Percentiles rank a stretch among this genome's conserved stretches.
phyloP scores from a whole-genome alignment of 1,140 invertebrate species.

The Cyclina sinensis region DNA sequence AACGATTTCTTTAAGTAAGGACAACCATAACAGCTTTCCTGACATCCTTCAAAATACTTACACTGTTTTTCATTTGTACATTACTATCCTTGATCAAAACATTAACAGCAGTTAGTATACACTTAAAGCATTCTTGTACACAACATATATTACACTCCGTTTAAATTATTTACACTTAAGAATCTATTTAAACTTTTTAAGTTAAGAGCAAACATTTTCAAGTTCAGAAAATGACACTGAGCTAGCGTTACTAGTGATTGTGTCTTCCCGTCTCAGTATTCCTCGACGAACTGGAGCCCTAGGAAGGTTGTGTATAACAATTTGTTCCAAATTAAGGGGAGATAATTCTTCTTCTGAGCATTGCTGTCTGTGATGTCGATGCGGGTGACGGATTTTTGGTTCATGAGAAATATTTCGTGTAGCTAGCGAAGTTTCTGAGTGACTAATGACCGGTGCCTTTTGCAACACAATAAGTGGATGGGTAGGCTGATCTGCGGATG shows the following conservation, averaged over 20 bases:
- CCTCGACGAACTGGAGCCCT: conserved; percentile 52
- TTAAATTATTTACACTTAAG: too few relatives aligned
- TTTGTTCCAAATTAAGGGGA: conserved; percentile 80
- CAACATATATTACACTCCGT: too few relatives aligned
- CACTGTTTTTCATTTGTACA: too few relatives aligned
- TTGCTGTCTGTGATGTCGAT: conserved; percentile 75
- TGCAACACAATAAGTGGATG: conserved; percentile 81
- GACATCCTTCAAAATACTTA: too few relatives aligned
- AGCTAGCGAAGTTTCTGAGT: conserved; percentile 61
- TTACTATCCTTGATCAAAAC: too few relatives aligned
- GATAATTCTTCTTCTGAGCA: conserved; percentile 75
- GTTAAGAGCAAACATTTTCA: conserved; percentile 4
- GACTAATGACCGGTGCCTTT: conserved; percentile 74
- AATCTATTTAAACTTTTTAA: too few relatives aligned
- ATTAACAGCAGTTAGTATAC: too few relatives aligned
- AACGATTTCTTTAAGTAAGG: too few relatives aligned
- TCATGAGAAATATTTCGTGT: conserved; percentile 70
- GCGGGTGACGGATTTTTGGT: conserved; percentile 76
- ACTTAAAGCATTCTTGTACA: too few relatives aligned
- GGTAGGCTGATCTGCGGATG: conserved; percentile 50
- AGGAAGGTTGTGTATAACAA: conserved; percentile 77
- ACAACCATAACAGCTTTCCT: too few relatives aligned
- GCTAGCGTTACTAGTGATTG: conserved; percentile 57
- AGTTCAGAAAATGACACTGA: conserved; percentile 26
- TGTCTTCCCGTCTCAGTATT: conserved; percentile 62